Evolutionary conservation across 2,888 invertebrate genomes (phyloP), one percentile per base, ranked within the genome.

Genomic region (Heteromyza rotundicornis): DNA sequence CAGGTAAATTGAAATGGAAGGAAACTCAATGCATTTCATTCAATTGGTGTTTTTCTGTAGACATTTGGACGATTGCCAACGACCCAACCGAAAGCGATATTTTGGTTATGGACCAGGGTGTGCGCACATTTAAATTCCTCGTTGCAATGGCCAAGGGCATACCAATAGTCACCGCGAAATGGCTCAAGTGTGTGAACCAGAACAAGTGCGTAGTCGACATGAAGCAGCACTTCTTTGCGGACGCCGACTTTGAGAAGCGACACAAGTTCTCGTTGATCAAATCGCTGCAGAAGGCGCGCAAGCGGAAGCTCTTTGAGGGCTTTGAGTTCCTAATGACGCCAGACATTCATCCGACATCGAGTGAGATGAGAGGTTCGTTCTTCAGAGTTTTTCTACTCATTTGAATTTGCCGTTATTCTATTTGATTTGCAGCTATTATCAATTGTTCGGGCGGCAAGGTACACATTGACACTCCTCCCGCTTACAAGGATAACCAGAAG

Each of bases 81-180:
- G 64, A 67, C 52, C 68, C 69, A 0, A 85, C 86, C 47, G 82
- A 85, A n/a, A 76, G 78, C 66, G 80, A 83, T 12, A 85, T 88
- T 19, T 76, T 89, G 50, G 78, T 88, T 55, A 87, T 88, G 1
- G 75, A 84, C 67, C 79, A 59, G 5, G 64, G 81, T 57, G 81
- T 84, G 74, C 81, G 88, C 3, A 87, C 88, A 0, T 85, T 85
- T 70, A 89, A 89, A 78, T 70, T 88, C 66, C 76, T 89, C 20
- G 84, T 86, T 32, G 88, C 87, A 0, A 82, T 88, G 32, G 87
- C 87, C 0, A 83, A 85, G 36, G 87, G 86, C 51, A 83, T 84
- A 71, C 88, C 89, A 1, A 86, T 89, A 23, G 88, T 88, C 7
- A 63, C 63, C 0, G 3, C 60, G n/a, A 57, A 67, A 7, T 73